Conservation (phyloP, 2,888 invertebrate species). For the Hybos culiciformis region DNA sequence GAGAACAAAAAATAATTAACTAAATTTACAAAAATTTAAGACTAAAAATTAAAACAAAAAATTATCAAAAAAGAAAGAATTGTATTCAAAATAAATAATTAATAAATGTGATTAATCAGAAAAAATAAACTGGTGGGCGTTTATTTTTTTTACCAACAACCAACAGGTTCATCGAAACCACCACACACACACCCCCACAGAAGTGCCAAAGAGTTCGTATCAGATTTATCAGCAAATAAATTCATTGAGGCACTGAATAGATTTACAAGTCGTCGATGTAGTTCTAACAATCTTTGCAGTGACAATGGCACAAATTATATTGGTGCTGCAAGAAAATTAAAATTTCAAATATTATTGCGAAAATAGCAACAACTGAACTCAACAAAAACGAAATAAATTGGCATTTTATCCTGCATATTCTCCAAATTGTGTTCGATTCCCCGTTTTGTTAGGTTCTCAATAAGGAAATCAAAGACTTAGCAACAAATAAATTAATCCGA, state of each 20-base stretch:
- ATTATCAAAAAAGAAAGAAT: no score
- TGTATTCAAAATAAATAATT: no score
- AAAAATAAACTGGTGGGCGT: no score
- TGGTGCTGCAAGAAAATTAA: conserved; percentile 15
- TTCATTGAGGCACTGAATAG: conserved; percentile 16
- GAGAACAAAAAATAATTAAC: no score
- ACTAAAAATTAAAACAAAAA: no score
- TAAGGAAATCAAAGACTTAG: no score
- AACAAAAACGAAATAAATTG: background rate
- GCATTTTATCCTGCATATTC: conserved; percentile 14
- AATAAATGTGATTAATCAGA: no score
- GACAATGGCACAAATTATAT: conserved; percentile 20
- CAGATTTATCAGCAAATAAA: conserved; percentile 8
- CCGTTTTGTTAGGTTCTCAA: no score
- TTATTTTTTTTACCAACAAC: no score
- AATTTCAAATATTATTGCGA: conserved; percentile 1
- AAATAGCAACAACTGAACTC: conserved; percentile 17
- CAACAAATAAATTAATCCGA: no score
- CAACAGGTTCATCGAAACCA: no score
- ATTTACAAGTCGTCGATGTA: conserved; percentile 17
- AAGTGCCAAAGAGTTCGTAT: background rate
- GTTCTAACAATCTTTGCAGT: conserved; percentile 14
- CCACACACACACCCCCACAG: background rate
- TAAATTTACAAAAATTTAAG: no score
- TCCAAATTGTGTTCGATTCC: conserved; percentile 21